Evolutionary conservation across 2,888 invertebrate genomes (phyloP), one percentile per base, ranked within the genome.

Genomic region (Apamea crenata): DNA sequence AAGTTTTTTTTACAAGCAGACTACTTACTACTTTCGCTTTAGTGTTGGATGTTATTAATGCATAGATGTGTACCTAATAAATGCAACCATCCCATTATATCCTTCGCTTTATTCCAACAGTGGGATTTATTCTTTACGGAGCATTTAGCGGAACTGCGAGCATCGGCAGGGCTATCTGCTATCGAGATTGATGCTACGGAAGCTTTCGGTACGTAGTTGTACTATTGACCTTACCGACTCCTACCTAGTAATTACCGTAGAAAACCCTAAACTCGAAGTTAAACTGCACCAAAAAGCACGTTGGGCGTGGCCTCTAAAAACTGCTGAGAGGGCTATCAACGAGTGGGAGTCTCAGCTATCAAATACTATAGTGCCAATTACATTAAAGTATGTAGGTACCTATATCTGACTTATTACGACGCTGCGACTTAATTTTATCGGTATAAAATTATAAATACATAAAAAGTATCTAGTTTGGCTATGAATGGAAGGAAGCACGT

Each of bases 141-240:
- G 88, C 91, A 94, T 7, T 74, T 96, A 81, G 95, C 96, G 0
- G 96, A 97, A 83, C 84, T 97, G 67, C 92, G 96, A 16, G 96
- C 96, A 0, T 94, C 95, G 0, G 96, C 96, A 32, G 96, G 96
- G 40, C 92, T 96, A 32, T 94, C 95, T 0, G 96, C 96, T 1
- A 92, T 93, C 21, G 96, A 96, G 84, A 84, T 97, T 32, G 92
- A 95, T 63, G 95, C 92, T 0, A 85, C 66, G 8, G 90, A 92
- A 32, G 73, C 94, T 3, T 89, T 93, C 32, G 96, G 96, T 96
- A 91, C 44, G 86, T 81, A n/a, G 0, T 21, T n/a, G n/a, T n/a
- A n/a, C n/a, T 14, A 18, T 36, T 25, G 25, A 56, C 6, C 16
- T 56, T 32, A 29, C 68, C 12, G 29, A n/a, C n/a, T 44, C 40